Conservation (phyloP, 2,888 invertebrate genomes). For the Isoperla grammatica region DNA sequence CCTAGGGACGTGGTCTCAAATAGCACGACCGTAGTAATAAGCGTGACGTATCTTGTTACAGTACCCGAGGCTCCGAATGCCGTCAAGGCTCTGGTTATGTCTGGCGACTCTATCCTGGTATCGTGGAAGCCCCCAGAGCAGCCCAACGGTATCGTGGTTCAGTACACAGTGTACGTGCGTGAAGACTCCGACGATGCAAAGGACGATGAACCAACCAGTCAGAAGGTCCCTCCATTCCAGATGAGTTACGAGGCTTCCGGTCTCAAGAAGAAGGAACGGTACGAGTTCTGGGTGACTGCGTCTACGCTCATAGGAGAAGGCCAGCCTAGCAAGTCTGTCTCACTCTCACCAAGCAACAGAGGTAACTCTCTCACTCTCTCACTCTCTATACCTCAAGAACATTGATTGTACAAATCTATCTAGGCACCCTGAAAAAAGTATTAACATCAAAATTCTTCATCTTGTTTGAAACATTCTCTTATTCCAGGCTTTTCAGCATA, state of each 20-base stretch:
- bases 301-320: constrained; percentile 93
- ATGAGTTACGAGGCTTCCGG: constrained; percentile 83
- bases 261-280: constrained; percentile 72
- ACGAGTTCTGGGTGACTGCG: constrained; percentile 93
- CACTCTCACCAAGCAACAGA: constrained; percentile 74
- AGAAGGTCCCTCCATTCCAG: constrained; percentile 67
- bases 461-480: too few relatives aligned
- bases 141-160: constrained; percentile 88
- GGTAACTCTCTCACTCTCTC: constrained; percentile 46
- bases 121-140: constrained; percentile 91
- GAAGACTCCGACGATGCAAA: constrained; percentile 39
- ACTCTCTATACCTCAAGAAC: too few relatives aligned
- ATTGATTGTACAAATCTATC: too few relatives aligned
- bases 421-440: too few relatives aligned
- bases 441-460: too few relatives aligned
- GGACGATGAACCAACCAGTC: constrained; percentile 39
- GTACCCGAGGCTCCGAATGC: constrained; percentile 91
- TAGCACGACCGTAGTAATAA: too few relatives aligned
- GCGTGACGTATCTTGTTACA: too few relatives aligned
- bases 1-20: too few relatives aligned
- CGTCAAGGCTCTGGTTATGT: constrained; percentile 90
- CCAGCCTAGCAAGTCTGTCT: constrained; percentile 80
- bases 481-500: too few relatives aligned
- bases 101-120: constrained; percentile 82
- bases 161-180: constrained; percentile 82